Base-by-base conservation (phyloP, 2,797 vertebrate genomes). In the Danio aesculapii region DNA sequence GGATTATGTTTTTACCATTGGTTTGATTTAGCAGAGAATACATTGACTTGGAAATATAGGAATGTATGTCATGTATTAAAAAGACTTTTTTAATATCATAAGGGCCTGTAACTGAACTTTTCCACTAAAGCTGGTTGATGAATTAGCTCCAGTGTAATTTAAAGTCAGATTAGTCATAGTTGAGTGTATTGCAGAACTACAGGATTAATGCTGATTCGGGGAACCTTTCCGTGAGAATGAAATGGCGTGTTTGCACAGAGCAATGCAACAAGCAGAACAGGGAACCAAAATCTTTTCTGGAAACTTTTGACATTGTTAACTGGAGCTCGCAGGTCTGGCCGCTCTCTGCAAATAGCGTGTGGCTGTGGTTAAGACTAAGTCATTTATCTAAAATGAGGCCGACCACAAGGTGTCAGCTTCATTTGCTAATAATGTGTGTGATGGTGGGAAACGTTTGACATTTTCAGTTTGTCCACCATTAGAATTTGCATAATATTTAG, bases 141-240 rank as follows among this genome's bases (percentile, higher is more conserved):
- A 52, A 75, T 41, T 19, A 2, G 58, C 46, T 62, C 5, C 46
- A 55, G 19, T 21, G 44, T 16, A 21, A 53, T 43, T 41, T 7
- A 61, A n/a, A 41, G 3, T 53, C 49, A 5, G 39, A 21, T 57
- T 44, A 12, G 50, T 53, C 59, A 53, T 19, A 16, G 14, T 61
- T 61, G 8, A 58, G n/a, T 46, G 57, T 49, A 30, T 61, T 74
- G 41, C 53, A 30, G 44, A 9, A 50, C 47, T 13, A 5, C 11
- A 4, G 8, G 44, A 19, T 43, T 16, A 46, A 4, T 50, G 13
- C 17, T 46, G 1, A 11, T 71, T 63, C 43, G 11, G 16, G 12
- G 4, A 11, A 44, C 57, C 2, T 71, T 30, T 53, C 6, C 58
- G 58, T 71, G 67, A 71, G 77, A 79, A 71, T 2, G 1, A 70